Evolutionary conservation across 2,888 invertebrate genomes (phyloP), one percentile per base, ranked within the genome.

Genomic region (Apodemia mormo): DNA sequence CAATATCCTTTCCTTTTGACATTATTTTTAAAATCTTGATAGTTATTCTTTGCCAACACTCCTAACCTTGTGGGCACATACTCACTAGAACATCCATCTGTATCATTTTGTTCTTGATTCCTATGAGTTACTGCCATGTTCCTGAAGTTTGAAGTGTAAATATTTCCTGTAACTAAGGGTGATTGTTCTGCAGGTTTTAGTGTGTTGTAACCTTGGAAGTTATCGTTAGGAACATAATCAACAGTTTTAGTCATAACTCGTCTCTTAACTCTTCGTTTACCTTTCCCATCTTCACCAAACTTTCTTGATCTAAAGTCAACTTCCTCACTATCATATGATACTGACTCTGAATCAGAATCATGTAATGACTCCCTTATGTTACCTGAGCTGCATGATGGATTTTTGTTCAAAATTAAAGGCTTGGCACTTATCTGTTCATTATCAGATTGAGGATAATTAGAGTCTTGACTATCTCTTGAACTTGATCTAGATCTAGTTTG

Each of bases 51-150:
- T n/a, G 89, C 86, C 70, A 85, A 85, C 30, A 87, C 85, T 67
- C 90, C 90, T 71, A 92, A 78, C 75, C 84, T 91, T 29, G 92
- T 92, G 14, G 94, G 94, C 22, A 94, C 88, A 85, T 94, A 94
- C 79, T 94, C 94, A 80, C 84, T 86, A 37, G 88, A 87, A 78
- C 82, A 86, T 43, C 83, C 85, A 79, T 92, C 92, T 71, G 81
- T 80, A 52, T 89, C 90, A 2, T 79, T 73, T 72, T 74, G 82
- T 40, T 78, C 81, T 52, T 81, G 82, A 64, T 72, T 74, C 67
- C 72, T 76, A 68, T 74, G 73, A 76, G 82, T 88, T 1, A 80
- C 82, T 75, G 78, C 82, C 90, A 92, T 91, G 70, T 90, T 89
- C 65, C 83, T 85, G 68, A 89, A 82, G 78, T 89, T 90, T 14